Percentiles rank a stretch among this genome's conserved stretches.
These are phyloP conservation scores for Orthosia gracilis DNA, from an alignment of 2,888 invertebrate species.

Conservation along the genomic window DNA sequence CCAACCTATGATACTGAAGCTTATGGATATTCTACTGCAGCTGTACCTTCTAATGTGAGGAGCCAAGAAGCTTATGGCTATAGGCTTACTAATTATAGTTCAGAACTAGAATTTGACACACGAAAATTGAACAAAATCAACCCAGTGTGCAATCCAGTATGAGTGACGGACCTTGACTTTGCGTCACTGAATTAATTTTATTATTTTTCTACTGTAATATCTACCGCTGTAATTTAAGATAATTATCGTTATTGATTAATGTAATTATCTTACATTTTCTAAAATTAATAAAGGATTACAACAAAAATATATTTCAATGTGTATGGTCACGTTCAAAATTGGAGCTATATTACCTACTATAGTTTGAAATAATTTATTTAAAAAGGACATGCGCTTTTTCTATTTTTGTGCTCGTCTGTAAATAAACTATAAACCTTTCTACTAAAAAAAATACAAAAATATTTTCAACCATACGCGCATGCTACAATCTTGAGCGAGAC, in stretches of 20 bases:
- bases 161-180: constrained; percentile 52
- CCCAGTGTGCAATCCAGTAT: too few species aligned
- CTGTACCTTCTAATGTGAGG: constrained; percentile 45
- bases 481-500: constrained; percentile 35
- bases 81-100: too few species aligned
- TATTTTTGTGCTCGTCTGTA: constrained; percentile 42
- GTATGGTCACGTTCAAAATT: constrained; percentile 43
- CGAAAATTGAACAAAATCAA: too few species aligned
- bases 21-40: constrained; percentile 54
- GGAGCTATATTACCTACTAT: constrained; percentile 40
- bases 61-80: constrained; percentile 49
- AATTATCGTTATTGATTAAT: constrained; percentile 46
- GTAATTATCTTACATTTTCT: constrained; percentile 46
- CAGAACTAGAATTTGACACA: too few species aligned
- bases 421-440: constrained; percentile 37
- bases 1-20: constrained; percentile 49
- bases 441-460: constrained; percentile 38
- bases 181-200: constrained; percentile 50
- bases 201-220: constrained; percentile 45
- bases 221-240: constrained; percentile 51
- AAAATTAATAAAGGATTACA: constrained; percentile 41
- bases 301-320: background rate
- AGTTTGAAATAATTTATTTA: constrained; percentile 46
- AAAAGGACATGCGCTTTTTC: constrained; percentile 37
- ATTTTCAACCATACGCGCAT: constrained; percentile 36